A percentile compares a stretch with the other conserved stretches of the same genome.
These are phyloP conservation scores for Perca flavescens DNA, from an alignment of 2,113 vertebrate genomes.

Conservation along the genomic window DNA sequence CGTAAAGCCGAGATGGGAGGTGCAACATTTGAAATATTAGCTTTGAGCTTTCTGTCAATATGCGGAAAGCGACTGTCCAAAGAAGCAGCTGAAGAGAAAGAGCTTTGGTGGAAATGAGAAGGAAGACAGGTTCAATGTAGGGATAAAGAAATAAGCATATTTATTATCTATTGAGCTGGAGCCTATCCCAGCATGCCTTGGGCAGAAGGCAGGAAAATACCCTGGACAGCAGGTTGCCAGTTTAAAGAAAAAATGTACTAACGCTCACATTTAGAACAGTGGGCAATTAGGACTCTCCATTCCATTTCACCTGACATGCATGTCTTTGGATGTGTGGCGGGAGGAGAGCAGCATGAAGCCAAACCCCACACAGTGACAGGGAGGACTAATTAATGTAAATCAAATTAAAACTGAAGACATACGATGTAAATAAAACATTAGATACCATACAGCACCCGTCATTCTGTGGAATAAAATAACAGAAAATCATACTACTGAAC, in stretches of 20 bases:
- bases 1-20: neutral
- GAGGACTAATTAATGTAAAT: constrained; percentile 48
- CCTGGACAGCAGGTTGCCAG: neutral
- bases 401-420: constrained; percentile 14
- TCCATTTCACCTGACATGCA: constrained; percentile 26
- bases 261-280: constrained; percentile 8
- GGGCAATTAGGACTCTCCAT: constrained; percentile 41
- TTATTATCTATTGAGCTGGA: neutral
- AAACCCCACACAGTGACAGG: constrained; percentile 34
- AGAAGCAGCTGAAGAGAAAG: neutral
- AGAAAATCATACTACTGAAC: neutral
- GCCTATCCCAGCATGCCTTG: neutral
- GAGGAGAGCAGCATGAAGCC: constrained; percentile 24
- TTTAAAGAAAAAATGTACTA: neutral
- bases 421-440: constrained; percentile 29
- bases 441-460: neutral
- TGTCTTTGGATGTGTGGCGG: neutral
- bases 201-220: neutral
- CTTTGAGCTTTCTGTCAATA: constrained; percentile 36
- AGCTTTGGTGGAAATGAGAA: neutral
- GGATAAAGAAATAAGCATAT: neutral
- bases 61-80: constrained; percentile 16
- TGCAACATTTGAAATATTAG: constrained; percentile 33
- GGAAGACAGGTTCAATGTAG: neutral
- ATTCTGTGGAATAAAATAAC: neutral